These are phyloP conservation scores for Thyatira batis DNA, from an alignment of 2,888 invertebrate genomes.

Conservation along the genomic window DNA sequence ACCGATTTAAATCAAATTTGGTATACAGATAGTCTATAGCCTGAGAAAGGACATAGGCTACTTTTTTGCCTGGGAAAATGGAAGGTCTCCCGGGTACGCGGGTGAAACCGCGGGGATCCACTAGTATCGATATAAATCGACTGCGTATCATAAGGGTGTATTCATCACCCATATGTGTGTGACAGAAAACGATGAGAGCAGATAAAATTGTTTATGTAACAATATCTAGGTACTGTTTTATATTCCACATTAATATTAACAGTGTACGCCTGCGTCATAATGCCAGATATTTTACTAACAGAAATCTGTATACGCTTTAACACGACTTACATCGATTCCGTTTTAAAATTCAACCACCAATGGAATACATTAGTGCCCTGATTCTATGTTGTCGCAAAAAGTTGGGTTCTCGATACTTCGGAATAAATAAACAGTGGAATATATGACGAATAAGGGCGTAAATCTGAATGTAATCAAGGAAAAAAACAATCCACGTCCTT, in stretches of 20 bases:
- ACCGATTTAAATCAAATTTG: too few species aligned
- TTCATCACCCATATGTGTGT: constrained; percentile 13
- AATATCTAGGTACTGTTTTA: constrained; percentile 56
- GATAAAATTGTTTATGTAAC: constrained; percentile 43
- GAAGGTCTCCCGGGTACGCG: too few species aligned
- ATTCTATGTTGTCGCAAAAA: neutral
- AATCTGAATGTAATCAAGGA: neutral
- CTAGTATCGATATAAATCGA: neutral
- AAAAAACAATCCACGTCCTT: neutral
- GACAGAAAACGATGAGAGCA: constrained; percentile 25
- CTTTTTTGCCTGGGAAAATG: too few species aligned
- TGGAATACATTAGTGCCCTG: constrained; percentile 21
- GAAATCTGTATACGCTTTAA: constrained; percentile 41
- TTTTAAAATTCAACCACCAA: constrained; percentile 52
- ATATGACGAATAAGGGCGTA: neutral
- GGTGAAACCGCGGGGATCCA: too few species aligned
- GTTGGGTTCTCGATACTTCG: neutral
- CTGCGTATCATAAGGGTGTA: neutral
- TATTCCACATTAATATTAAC: constrained; percentile 80
- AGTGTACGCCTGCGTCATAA: constrained; percentile 59
- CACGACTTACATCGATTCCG: constrained; percentile 49
- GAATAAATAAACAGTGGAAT: neutral
- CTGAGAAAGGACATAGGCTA: too few species aligned
- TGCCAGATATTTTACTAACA: constrained; percentile 59
- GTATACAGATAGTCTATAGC: too few species aligned